Evolutionary conservation across 2,797 vertebrate genomes (phyloP).

Genomic region (Tinamus major): DNA sequence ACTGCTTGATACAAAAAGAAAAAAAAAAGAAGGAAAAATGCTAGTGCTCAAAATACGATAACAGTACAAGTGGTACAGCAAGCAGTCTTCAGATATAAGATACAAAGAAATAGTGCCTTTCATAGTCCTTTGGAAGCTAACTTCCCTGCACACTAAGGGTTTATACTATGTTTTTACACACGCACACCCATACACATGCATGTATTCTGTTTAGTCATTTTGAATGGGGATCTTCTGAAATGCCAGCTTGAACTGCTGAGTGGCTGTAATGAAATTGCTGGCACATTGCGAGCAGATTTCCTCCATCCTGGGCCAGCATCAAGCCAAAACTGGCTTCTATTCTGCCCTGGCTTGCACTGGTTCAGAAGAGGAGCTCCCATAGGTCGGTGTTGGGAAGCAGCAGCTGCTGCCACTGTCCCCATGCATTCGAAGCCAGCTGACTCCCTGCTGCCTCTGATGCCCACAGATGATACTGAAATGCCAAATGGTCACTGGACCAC

Average conservation of each 20-base stretch:
- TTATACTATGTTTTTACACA: not conserved
- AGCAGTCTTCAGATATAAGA: not conserved
- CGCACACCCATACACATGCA: not conserved
- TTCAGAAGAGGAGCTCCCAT: not conserved
- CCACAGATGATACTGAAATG: not conserved
- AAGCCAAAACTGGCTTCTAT: not conserved
- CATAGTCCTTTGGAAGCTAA: not conserved
- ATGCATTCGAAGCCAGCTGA: not conserved
- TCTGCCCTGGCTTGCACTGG: fast-evolving
- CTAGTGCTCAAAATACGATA: not conserved
- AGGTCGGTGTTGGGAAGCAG: not conserved
- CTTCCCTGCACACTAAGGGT: not conserved
- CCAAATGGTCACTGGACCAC: not conserved
- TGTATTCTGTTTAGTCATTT: not conserved
- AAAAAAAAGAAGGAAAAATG: not conserved
- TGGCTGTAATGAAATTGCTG: not conserved
- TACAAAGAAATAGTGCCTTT: not conserved
- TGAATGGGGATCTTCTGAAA: not conserved
- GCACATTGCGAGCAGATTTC: not conserved
- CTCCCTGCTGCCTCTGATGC: not conserved
- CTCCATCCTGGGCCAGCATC: not conserved
- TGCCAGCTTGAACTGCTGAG: not conserved
- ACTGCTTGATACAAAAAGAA: not conserved
- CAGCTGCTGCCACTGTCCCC: not conserved
- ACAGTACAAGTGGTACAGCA: not conserved